These are phyloP conservation scores for Meloidogyne chitwoodi DNA, from an alignment of 1,140 invertebrate genomes.

Conservation along the genomic window DNA sequence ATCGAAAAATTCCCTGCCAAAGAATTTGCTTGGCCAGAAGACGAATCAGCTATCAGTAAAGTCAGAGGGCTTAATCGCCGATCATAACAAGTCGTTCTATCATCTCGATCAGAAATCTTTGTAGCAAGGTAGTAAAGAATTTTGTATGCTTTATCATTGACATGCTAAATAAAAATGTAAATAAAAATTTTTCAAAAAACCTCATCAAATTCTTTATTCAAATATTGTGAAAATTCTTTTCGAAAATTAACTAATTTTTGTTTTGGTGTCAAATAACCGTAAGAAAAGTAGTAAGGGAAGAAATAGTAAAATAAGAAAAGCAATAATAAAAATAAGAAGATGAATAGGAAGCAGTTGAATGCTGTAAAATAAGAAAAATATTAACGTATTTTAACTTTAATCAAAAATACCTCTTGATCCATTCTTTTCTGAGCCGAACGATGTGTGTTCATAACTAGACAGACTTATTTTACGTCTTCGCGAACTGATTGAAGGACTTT, in stretches of 20 bases:
- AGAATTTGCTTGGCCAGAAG: not conserved
- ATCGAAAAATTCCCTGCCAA: not conserved
- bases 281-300: not conserved
- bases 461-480: not conserved
- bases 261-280: not conserved
- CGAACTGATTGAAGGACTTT: not conserved
- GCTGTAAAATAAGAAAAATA: not conserved
- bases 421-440: not conserved
- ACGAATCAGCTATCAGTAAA: not conserved
- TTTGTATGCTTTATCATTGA: not conserved
- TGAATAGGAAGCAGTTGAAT: not conserved
- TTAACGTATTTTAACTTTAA: too few relatives aligned
- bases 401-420: too few relatives aligned
- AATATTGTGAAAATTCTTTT: not conserved
- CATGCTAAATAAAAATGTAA: not conserved
- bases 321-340: not conserved
- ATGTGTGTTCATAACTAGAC: not conserved
- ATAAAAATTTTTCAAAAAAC: not conserved
- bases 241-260: not conserved
- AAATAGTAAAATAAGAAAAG: not conserved
- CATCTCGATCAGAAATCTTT: not conserved
- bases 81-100: not conserved
- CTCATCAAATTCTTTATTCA: not conserved
- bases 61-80: not conserved
- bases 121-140: not conserved